phyloP scores from a whole-genome alignment of 1,140 invertebrate species.

The Polypedilum vanderplanki region DNA sequence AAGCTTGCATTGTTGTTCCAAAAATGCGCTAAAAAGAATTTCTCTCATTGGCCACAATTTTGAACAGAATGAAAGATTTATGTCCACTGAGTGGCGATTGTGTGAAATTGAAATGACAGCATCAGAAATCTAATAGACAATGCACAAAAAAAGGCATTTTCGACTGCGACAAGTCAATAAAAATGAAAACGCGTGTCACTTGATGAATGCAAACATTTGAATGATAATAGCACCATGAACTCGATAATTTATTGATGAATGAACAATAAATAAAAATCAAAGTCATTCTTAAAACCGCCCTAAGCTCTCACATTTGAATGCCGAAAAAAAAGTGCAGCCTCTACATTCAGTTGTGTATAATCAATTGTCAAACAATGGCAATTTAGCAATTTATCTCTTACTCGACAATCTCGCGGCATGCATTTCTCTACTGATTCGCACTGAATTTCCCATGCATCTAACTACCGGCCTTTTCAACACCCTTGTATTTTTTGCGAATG shows the following conservation, averaged over 20 bases:
- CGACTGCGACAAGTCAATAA: neutral
- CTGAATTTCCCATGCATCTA: conserved; percentile 20
- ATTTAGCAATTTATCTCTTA: conserved; percentile 25
- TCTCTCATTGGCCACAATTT: too few relatives aligned
- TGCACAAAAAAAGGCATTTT: neutral
- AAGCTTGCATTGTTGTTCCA: too few relatives aligned
- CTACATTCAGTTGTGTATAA: neutral
- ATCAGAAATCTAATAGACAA: neutral
- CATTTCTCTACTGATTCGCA: neutral
- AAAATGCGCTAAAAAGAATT: too few relatives aligned
- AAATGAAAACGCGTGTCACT: neutral
- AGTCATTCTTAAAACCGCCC: neutral
- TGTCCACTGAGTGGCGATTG: neutral
- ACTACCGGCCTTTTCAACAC: neutral
- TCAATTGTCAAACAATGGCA: conserved; percentile 27
- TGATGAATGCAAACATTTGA: conserved; percentile 20
- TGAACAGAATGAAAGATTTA: neutral
- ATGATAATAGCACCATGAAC: neutral
- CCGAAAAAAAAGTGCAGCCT: conserved; percentile 27
- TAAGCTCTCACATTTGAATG: neutral
- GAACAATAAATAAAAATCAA: conserved; percentile 28
- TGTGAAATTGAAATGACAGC: too few relatives aligned
- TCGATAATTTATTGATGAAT: conserved; percentile 22
- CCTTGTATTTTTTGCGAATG: neutral
- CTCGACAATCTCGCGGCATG: neutral